Conservation (phyloP, 1,140 invertebrate genomes). For the Drosophila virilis region DNA sequence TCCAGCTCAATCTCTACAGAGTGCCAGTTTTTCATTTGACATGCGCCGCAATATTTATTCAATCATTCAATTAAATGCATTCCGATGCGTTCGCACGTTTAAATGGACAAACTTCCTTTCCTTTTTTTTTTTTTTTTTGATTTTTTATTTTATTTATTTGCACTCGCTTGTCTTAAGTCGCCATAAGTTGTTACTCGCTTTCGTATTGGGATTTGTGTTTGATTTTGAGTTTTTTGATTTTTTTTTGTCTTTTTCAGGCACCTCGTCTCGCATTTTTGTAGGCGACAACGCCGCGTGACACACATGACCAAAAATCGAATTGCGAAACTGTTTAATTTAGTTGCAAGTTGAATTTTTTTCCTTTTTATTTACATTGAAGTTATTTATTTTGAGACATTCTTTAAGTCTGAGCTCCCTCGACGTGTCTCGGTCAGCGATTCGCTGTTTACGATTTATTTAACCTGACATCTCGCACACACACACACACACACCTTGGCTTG, state of each 20-base stretch:
- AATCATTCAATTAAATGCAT: slow-evolving; percentile 74
- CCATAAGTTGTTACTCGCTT: slow-evolving; percentile 26
- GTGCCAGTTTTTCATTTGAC: slow-evolving; percentile 48
- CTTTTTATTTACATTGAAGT: slow-evolving; percentile 26
- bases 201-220: slow-evolving; percentile 21
- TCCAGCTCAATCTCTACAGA: slow-evolving; percentile 3
- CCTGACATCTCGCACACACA: slow-evolving; percentile 33
- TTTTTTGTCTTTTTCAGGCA: neutral
- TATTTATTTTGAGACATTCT: slow-evolving; percentile 66
- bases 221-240: neutral
- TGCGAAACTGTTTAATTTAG: slow-evolving; percentile 77
- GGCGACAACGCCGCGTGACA: slow-evolving; percentile 58
- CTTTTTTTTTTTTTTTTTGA: slow-evolving; percentile 4
- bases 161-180: slow-evolving; percentile 31
- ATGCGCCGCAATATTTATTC: slow-evolving; percentile 36
- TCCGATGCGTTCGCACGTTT: slow-evolving; percentile 67
- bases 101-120: slow-evolving; percentile 59
- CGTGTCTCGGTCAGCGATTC: slow-evolving; percentile 52
- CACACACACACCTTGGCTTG: slow-evolving; percentile 2
- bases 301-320: slow-evolving; percentile 75
- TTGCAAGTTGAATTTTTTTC: slow-evolving; percentile 38
- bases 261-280: slow-evolving; percentile 33
- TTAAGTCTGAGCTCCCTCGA: slow-evolving; percentile 28
- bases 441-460: slow-evolving; percentile 70
- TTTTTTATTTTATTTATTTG: slow-evolving; percentile 17